These are phyloP conservation scores for Antheraea pernyi DNA, from an alignment of 1,140 invertebrate genomes.

Conservation along the genomic window DNA sequence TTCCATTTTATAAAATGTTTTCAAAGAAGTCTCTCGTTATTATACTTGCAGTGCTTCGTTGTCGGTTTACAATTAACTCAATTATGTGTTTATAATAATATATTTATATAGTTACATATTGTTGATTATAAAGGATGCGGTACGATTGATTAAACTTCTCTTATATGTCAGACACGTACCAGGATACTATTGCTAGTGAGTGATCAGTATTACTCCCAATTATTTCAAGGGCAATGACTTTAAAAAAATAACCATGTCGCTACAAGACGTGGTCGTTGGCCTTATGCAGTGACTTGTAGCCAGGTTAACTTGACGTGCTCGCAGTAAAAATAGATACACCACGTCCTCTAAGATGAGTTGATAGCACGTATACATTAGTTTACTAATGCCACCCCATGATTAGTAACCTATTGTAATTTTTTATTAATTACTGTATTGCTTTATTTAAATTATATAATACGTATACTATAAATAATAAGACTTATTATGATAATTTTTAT, in stretches of 20 bases:
- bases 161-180: neutral
- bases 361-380: too few relatives aligned
- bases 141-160: too few relatives aligned
- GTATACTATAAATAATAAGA: too few relatives aligned
- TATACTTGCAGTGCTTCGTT: neutral
- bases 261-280: slow-evolving; percentile 62
- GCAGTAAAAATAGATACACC: slow-evolving; percentile 65
- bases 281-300: slow-evolving; percentile 37
- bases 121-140: too few relatives aligned
- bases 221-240: slow-evolving; percentile 61
- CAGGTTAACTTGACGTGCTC: slow-evolving; percentile 27
- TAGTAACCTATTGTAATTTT: too few relatives aligned
- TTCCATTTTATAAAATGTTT: neutral
- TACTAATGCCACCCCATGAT: too few relatives aligned
- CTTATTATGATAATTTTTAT: too few relatives aligned
- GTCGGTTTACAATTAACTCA: neutral
- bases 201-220: neutral
- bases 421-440: too few relatives aligned
- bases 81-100: too few relatives aligned
- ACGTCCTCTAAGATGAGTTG: slow-evolving; percentile 20
- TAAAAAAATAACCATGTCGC: slow-evolving; percentile 60
- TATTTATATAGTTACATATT: too few relatives aligned
- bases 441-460: too few relatives aligned
- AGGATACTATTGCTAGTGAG: neutral
- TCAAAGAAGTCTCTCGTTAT: neutral